Percentiles rank a stretch among this genome's conserved stretches.
These are phyloP conservation scores for Mesoclemmys tuberculata DNA, from an alignment of 2,113 vertebrate genomes.

Conservation along the genomic window DNA sequence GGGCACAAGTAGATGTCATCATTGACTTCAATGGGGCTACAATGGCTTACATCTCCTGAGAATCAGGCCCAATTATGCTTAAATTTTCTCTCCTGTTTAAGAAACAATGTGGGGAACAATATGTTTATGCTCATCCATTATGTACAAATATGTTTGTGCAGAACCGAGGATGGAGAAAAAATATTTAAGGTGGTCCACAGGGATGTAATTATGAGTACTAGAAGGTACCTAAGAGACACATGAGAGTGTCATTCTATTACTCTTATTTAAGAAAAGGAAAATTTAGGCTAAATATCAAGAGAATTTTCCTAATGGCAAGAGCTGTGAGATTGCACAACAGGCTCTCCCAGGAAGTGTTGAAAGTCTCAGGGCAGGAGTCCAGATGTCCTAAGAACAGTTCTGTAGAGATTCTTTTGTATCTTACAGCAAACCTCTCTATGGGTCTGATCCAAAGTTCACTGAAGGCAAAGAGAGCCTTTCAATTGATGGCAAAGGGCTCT, in stretches of 20 bases:
- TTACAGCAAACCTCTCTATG: not conserved
- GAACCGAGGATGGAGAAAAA: constrained; percentile 8
- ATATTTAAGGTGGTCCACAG: constrained; percentile 41
- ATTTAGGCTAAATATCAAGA: not conserved
- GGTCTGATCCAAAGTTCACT: not conserved
- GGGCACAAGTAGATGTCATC: not conserved
- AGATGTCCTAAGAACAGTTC: not conserved
- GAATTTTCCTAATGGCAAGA: not conserved
- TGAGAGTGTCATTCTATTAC: not conserved
- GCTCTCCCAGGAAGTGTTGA: not conserved
- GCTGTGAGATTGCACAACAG: not conserved
- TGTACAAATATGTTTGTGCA: constrained; percentile 38
- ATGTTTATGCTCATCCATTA: constrained; percentile 54
- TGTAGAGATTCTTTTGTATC: not conserved
- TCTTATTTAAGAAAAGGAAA: not conserved
- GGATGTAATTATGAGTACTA: not conserved
- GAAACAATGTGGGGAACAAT: constrained; percentile 50
- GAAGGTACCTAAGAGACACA: not conserved
- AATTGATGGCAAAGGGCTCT: not conserved
- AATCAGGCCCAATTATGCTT: constrained; percentile 32
- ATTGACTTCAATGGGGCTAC: constrained; percentile 23
- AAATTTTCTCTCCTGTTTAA: constrained; percentile 42
- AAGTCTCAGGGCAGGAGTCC: not conserved
- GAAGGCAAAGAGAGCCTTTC: constrained; percentile 9
- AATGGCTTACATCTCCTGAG: constrained; percentile 50